Percentiles rank a stretch among this genome's conserved stretches.
Evolutionary conservation across 2,113 vertebrate genomes (phyloP).

Genomic region (Todiramphus chloris): DNA sequence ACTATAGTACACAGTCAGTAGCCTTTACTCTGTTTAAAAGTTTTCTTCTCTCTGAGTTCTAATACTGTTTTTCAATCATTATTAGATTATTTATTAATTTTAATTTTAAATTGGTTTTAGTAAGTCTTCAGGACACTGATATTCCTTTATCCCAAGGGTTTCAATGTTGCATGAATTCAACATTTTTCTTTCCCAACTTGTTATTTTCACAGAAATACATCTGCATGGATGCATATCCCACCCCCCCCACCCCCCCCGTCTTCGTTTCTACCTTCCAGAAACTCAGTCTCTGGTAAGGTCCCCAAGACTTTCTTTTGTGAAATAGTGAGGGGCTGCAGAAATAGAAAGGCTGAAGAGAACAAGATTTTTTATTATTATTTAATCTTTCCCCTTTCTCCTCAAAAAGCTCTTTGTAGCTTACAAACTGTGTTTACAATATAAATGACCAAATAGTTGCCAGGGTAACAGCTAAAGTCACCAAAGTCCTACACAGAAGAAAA

Average conservation of each 20-base stretch:
- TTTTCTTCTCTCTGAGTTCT: neutral
- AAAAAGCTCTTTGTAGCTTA: slow-evolving; percentile 41
- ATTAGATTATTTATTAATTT: neutral
- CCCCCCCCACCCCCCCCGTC: too few relatives aligned
- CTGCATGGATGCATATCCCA: neutral
- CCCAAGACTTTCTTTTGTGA: neutral
- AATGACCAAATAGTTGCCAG: slow-evolving; percentile 70
- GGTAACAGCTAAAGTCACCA: slow-evolving; percentile 50
- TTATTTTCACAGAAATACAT: neutral
- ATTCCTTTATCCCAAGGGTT: neutral
- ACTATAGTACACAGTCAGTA: neutral
- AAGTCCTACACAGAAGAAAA: slow-evolving; percentile 26
- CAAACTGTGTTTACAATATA: slow-evolving; percentile 50
- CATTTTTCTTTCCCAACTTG: neutral
- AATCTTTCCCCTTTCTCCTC: neutral
- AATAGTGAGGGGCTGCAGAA: neutral
- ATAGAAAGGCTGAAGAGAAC: neutral
- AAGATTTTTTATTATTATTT: neutral
- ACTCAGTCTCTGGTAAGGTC: neutral
- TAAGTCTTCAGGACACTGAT: neutral
- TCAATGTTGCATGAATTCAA: neutral
- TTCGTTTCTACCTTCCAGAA: neutral
- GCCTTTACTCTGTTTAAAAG: neutral
- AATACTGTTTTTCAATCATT: neutral
- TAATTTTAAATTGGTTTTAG: neutral